These are phyloP conservation scores for Hydriomena furcata DNA, from an alignment of 2,888 invertebrate species.

Conservation along the genomic window DNA sequence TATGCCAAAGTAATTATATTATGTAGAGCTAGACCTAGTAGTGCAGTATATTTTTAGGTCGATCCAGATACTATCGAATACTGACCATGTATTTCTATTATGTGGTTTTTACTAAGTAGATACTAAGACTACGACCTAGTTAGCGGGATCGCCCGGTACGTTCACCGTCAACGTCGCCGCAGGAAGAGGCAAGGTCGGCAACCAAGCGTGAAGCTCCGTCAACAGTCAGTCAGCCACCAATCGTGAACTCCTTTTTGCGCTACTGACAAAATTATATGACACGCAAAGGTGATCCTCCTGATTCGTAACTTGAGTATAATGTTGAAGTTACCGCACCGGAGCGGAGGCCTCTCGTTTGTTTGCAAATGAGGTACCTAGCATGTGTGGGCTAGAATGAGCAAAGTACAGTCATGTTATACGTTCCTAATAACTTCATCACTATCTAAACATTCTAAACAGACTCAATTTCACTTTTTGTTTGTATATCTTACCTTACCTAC, in stretches of 20 bases:
- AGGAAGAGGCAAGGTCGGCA: constrained; percentile 80
- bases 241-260: constrained; percentile 55
- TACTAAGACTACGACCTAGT: constrained; percentile 32
- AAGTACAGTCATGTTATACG: background rate
- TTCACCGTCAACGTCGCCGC: constrained; percentile 45
- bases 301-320: constrained; percentile 14
- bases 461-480: constrained; percentile 14
- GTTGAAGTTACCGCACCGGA: constrained; percentile 12
- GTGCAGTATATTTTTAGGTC: background rate
- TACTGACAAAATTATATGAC: constrained; percentile 25
- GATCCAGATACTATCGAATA: background rate
- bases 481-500: background rate
- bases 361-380: constrained; percentile 20
- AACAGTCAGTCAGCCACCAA: constrained; percentile 58
- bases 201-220: constrained; percentile 70
- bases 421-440: background rate
- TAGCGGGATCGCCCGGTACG: constrained; percentile 47
- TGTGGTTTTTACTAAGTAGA: too few species aligned
- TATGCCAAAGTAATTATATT: too few species aligned
- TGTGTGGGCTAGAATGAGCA: constrained; percentile 7
- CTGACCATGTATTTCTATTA: too few species aligned
- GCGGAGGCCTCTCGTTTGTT: constrained; percentile 21
- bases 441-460: background rate
- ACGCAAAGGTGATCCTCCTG: constrained; percentile 12
- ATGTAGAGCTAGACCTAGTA: too few species aligned